A percentile compares a stretch with the other conserved stretches of the same genome.
Evolutionary conservation across 2,113 vertebrate species (phyloP).

Genomic region (Hemiscyllium ocellatum): DNA sequence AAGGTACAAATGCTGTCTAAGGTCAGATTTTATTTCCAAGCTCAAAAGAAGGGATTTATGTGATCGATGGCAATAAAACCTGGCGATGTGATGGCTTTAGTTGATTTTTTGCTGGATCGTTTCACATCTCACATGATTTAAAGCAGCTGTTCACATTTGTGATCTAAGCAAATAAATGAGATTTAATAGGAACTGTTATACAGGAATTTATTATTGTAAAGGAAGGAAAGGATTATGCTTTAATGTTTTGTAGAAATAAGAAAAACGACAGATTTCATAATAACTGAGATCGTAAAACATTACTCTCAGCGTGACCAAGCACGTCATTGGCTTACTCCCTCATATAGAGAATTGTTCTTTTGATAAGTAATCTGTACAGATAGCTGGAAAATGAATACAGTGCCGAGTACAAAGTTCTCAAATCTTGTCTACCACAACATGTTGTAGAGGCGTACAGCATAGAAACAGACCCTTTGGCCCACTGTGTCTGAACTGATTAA

Average conservation of each 20-base stretch:
- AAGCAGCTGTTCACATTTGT: constrained; percentile 24
- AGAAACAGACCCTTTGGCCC: too few species aligned
- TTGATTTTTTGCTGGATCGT: constrained; percentile 30
- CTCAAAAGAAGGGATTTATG: not conserved
- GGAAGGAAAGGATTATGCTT: constrained; percentile 31
- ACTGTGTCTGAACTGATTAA: too few species aligned
- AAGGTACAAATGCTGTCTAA: not conserved
- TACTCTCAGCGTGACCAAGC: not conserved
- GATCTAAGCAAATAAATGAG: not conserved
- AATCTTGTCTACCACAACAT: not conserved
- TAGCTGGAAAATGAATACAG: not conserved
- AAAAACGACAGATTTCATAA: constrained; percentile 3
- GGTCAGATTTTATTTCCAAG: not conserved
- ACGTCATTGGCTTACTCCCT: not conserved
- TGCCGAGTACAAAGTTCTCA: not conserved
- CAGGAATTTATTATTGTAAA: constrained; percentile 19
- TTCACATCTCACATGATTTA: constrained; percentile 27
- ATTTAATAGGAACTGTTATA: not conserved
- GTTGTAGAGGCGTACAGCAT: too few species aligned
- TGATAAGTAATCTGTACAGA: not conserved
- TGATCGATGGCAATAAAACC: not conserved
- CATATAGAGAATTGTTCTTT: not conserved
- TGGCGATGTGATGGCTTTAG: constrained; percentile 5
- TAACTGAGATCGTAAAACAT: constrained; percentile 18
- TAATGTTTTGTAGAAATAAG: not conserved